A percentile compares a stretch with the other conserved stretches of the same genome.
Evolutionary conservation across 2,797 vertebrate genomes (phyloP).

Genomic region (Syngnathus acus): DNA sequence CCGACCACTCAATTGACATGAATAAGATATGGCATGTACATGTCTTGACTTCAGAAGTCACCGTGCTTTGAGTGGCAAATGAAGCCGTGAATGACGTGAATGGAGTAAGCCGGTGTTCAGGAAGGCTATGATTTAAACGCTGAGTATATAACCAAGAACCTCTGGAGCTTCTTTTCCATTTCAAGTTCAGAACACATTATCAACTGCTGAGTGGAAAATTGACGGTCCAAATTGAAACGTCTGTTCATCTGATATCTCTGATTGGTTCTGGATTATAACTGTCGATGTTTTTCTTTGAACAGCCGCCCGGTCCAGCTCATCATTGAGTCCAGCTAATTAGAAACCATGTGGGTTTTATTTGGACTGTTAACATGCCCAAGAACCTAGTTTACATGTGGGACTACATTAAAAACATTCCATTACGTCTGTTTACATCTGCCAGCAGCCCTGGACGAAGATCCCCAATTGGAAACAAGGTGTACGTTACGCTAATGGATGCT

Average conservation of each 20-base stretch:
- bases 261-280: not conserved
- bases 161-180: not conserved
- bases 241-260: not conserved
- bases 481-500: conserved; percentile 50
- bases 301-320: conserved; percentile 6
- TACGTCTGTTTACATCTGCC: conserved; percentile 40
- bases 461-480: conserved; percentile 36
- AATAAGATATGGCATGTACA: conserved; percentile 53
- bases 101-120: not conserved
- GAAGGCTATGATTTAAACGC: not conserved
- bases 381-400: conserved; percentile 37
- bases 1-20: conserved; percentile 44
- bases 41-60: not conserved
- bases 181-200: not conserved
- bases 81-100: not conserved
- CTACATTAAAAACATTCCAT: conserved; percentile 48
- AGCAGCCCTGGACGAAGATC: conserved; percentile 35
- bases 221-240: too few species aligned
- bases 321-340: conserved; percentile 39
- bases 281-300: conserved; percentile 3
- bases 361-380: conserved; percentile 35
- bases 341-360: conserved; percentile 19
- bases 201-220: too few species aligned
- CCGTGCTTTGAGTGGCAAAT: not conserved
- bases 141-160: not conserved